Evolutionary conservation across 2,888 invertebrate species (phyloP).

Genomic region (Sceliomorpha sp.): DNA sequence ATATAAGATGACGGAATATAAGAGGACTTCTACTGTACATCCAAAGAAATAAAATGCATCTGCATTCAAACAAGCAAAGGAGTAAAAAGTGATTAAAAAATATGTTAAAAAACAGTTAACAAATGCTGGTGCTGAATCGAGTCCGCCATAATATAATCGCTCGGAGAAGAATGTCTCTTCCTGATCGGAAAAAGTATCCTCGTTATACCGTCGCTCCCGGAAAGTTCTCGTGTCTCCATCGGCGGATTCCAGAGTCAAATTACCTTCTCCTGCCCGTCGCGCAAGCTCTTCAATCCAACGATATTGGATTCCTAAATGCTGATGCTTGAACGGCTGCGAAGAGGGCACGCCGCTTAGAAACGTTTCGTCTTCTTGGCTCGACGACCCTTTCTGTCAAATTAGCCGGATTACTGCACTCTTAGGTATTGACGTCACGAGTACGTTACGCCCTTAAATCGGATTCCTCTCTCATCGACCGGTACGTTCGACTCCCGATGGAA

Average conservation of each 20-base stretch:
- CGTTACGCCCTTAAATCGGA: slow-evolving; percentile 33
- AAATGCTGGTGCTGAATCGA: slow-evolving; percentile 41
- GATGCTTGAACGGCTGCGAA: slow-evolving; percentile 59
- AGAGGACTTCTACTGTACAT: too few relatives aligned
- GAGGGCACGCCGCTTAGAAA: slow-evolving; percentile 45
- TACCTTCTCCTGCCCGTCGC: slow-evolving; percentile 61
- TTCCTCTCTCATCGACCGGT: slow-evolving; percentile 33
- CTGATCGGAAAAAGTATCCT: slow-evolving; percentile 60
- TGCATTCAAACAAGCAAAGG: too few relatives aligned
- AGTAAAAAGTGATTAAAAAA: too few relatives aligned
- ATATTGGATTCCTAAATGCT: slow-evolving; percentile 74
- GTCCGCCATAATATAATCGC: slow-evolving; percentile 8
- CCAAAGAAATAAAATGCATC: too few relatives aligned
- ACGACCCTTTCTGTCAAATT: slow-evolving; percentile 61
- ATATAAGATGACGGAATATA: too few relatives aligned
- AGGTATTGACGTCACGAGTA: slow-evolving; percentile 37
- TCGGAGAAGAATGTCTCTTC: slow-evolving; percentile 40
- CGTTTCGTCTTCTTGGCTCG: slow-evolving; percentile 38
- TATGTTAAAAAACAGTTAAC: too few relatives aligned
- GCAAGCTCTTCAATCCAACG: slow-evolving; percentile 58
- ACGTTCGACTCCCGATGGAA: not conserved
- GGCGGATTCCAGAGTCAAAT: slow-evolving; percentile 69
- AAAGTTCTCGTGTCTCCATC: slow-evolving; percentile 53
- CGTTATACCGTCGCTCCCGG: slow-evolving; percentile 60
- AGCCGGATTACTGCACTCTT: slow-evolving; percentile 62